Evolutionary conservation across 1,140 invertebrate genomes (phyloP).

Genomic region (Psix sp.): DNA sequence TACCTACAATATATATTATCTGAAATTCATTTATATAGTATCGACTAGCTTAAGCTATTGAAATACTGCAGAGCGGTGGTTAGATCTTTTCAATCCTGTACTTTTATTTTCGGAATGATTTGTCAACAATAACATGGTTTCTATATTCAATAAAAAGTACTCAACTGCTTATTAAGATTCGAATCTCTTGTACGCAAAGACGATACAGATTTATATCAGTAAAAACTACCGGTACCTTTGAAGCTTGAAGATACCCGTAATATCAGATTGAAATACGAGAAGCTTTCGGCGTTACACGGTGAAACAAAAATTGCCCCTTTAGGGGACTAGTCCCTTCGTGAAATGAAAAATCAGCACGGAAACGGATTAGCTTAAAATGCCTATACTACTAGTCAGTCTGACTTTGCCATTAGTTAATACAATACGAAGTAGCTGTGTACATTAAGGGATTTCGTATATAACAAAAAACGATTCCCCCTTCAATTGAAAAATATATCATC

Average conservation of each 20-base stretch:
- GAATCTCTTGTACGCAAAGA: constrained; percentile 38
- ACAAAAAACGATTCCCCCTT: neutral
- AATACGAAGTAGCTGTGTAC: constrained; percentile 23
- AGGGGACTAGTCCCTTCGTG: constrained; percentile 14
- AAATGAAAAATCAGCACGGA: constrained; percentile 36
- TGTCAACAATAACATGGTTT: constrained; percentile 15
- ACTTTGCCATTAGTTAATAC: constrained; percentile 52
- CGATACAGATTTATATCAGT: constrained; percentile 37
- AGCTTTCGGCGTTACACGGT: constrained; percentile 34
- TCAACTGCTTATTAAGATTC: constrained; percentile 43
- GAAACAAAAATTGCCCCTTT: constrained; percentile 46
- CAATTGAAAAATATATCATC: constrained; percentile 1
- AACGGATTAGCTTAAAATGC: constrained; percentile 50
- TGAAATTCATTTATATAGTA: too few species aligned
- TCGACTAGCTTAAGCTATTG: neutral
- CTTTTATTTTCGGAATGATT: constrained; percentile 23
- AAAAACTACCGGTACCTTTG: constrained; percentile 39
- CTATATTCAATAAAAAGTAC: constrained; percentile 30
- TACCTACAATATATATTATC: too few species aligned
- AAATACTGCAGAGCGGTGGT: neutral
- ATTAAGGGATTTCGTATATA: constrained; percentile 7
- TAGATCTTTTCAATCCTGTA: constrained; percentile 9
- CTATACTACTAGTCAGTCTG: constrained; percentile 12
- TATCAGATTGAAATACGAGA: constrained; percentile 59
- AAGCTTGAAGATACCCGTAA: constrained; percentile 22